Evolutionary conservation across 2,113 vertebrate genomes (phyloP).

Genomic region (Atherinomorus stipes): DNA sequence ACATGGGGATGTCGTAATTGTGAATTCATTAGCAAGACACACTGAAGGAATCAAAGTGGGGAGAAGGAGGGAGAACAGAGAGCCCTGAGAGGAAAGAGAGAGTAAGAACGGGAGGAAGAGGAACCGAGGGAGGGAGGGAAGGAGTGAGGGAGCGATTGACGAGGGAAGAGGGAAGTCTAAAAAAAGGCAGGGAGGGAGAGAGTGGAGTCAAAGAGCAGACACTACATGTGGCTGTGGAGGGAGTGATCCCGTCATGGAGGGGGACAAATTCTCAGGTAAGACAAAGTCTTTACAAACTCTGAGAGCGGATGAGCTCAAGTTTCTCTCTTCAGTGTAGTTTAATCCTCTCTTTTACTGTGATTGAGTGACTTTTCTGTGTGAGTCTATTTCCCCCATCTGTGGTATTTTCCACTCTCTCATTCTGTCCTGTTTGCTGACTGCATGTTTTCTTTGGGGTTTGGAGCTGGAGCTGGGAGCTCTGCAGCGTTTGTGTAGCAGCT

Average conservation of each 20-base stretch:
- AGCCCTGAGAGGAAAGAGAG: slow-evolving; percentile 50
- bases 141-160: slow-evolving; percentile 51
- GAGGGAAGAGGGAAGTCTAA: slow-evolving; percentile 68
- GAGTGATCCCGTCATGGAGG: slow-evolving; percentile 90
- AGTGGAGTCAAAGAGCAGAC: slow-evolving; percentile 79
- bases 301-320: slow-evolving; percentile 6
- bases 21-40: slow-evolving; percentile 90
- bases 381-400: slow-evolving; percentile 59
- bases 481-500: slow-evolving; percentile 56
- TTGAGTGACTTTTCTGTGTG: slow-evolving; percentile 37
- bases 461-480: slow-evolving; percentile 55
- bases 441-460: slow-evolving; percentile 73
- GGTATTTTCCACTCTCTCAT: slow-evolving; percentile 81
- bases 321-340: neutral
- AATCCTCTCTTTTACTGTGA: slow-evolving; percentile 23
- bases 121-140: slow-evolving; percentile 56
- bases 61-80: slow-evolving; percentile 49
- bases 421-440: slow-evolving; percentile 79
- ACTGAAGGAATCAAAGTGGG: slow-evolving; percentile 91
- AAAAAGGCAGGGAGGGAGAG: slow-evolving; percentile 63
- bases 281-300: slow-evolving; percentile 50
- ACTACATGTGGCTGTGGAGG: slow-evolving; percentile 88
- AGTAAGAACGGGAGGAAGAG: slow-evolving; percentile 59
- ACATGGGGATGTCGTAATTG: slow-evolving; percentile 96
- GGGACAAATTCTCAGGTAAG: slow-evolving; percentile 97